Percentiles rank a stretch among this genome's conserved stretches.
These are phyloP conservation scores for Aradophagus sp. DNA, from an alignment of 1,140 invertebrate genomes.

Conservation along the genomic window DNA sequence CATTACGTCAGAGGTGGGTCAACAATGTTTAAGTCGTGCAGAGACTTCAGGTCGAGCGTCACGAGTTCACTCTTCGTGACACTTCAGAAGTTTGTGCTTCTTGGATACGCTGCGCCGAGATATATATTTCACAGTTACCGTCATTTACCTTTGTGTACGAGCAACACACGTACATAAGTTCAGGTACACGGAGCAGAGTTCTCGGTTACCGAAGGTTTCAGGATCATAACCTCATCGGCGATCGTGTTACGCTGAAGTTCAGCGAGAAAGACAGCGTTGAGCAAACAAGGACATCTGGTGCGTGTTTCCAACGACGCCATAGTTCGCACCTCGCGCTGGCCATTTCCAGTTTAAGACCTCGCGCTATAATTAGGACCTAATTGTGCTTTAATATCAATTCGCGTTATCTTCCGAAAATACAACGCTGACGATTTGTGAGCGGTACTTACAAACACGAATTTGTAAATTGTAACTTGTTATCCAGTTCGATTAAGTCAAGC, in stretches of 20 bases:
- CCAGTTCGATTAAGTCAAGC: too few species aligned
- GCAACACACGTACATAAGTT: slow-evolving; percentile 2
- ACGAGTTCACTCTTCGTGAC: slow-evolving; percentile 70
- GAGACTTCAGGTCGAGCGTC: slow-evolving; percentile 62
- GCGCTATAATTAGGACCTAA: slow-evolving; percentile 16
- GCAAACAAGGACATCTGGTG: slow-evolving; percentile 4
- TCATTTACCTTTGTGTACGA: slow-evolving; percentile 38
- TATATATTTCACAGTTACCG: slow-evolving; percentile 61
- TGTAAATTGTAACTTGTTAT: too few species aligned
- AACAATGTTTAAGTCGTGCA: slow-evolving; percentile 71
- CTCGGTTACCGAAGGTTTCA: slow-evolving; percentile 57
- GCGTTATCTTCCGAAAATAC: slow-evolving; percentile 13
- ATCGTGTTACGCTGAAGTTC: slow-evolving; percentile 31
- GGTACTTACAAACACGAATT: slow-evolving; percentile 21
- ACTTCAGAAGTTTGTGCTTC: slow-evolving; percentile 72
- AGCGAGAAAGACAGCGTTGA: too few species aligned
- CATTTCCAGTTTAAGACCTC: too few species aligned
- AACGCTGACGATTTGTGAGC: slow-evolving; percentile 18
- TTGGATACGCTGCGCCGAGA: slow-evolving; percentile 64
- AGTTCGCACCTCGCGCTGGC: slow-evolving; percentile 22
- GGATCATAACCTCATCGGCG: slow-evolving; percentile 57
- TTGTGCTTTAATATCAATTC: slow-evolving; percentile 14
- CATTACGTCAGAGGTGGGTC: slow-evolving; percentile 71
- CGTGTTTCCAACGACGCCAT: slow-evolving; percentile 12
- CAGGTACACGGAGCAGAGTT: slow-evolving; percentile 36